Evolutionary conservation across 2,888 invertebrate species (phyloP).

Genomic region (Rhingia campestris): DNA sequence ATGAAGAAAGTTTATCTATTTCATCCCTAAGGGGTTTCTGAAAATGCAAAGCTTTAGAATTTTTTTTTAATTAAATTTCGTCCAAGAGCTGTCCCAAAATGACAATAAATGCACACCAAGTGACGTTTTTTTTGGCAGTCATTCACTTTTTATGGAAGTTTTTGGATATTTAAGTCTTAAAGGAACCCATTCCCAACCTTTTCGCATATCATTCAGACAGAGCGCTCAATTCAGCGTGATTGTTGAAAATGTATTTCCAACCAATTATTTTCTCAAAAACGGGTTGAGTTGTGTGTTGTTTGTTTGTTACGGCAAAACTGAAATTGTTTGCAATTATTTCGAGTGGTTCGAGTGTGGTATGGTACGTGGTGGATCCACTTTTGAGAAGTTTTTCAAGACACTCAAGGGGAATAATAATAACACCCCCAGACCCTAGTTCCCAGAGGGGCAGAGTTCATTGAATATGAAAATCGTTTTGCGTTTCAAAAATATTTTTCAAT

Average conservation of each 20-base stretch:
- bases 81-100: background rate
- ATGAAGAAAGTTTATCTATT: conserved; percentile 20
- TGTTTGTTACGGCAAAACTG: conserved; percentile 3
- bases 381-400: conserved; percentile 25
- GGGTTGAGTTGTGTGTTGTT: background rate
- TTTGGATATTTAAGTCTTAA: background rate
- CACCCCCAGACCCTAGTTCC: background rate
- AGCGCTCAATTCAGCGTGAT: conserved; percentile 22
- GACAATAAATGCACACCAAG: conserved; percentile 18
- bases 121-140: background rate
- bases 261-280: conserved; percentile 36
- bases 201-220: conserved; percentile 2
- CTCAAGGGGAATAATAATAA: conserved; percentile 46
- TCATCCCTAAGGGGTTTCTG: background rate
- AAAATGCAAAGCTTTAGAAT: background rate
- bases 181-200: background rate
- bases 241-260: background rate
- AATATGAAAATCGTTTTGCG: conserved; percentile 15
- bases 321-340: conserved; percentile 53
- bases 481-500: conserved; percentile 25
- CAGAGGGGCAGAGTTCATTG: conserved; percentile 28
- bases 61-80: conserved; percentile 4
- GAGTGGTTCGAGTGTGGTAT: conserved; percentile 39
- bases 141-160: conserved; percentile 10
- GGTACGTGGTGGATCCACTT: conserved; percentile 5